Percentiles rank a stretch among this genome's conserved stretches.
phyloP scores from a whole-genome alignment of 2,113 vertebrate species.

The Ondatra zibethicus region DNA sequence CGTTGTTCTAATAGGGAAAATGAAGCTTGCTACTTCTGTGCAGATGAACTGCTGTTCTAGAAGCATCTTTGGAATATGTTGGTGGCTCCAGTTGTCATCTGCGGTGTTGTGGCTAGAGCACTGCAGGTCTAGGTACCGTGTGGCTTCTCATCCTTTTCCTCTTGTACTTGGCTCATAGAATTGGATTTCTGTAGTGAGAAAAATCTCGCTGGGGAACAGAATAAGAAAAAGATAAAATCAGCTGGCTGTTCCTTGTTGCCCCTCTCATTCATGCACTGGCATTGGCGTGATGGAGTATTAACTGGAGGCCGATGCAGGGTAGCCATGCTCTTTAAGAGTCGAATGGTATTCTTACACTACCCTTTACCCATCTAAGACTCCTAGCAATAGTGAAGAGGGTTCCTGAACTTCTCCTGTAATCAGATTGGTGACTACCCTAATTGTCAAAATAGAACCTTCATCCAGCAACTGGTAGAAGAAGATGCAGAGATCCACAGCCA shows the following conservation, averaged over 20 bases:
- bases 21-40: neutral
- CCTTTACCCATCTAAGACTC: too few relatives aligned
- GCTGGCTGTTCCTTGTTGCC: rapidly evolving
- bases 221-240: neutral
- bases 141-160: neutral
- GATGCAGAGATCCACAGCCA: too few relatives aligned
- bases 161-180: neutral
- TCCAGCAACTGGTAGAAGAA: too few relatives aligned
- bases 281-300: neutral
- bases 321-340: neutral
- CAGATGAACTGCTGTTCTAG: neutral
- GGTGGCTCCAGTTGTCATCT: neutral
- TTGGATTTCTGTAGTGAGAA: neutral
- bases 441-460: too few relatives aligned
- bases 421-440: too few relatives aligned
- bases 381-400: too few relatives aligned
- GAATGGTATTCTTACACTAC: too few relatives aligned
- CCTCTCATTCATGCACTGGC: neutral
- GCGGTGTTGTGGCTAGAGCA: neutral
- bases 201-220: neutral
- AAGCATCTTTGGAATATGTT: neutral
- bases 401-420: too few relatives aligned
- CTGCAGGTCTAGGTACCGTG: neutral
- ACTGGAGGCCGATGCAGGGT: too few relatives aligned
- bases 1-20: neutral